These are phyloP conservation scores for Aspidiotus rigidus DNA, from an alignment of 2,888 invertebrate species.

Conservation along the genomic window DNA sequence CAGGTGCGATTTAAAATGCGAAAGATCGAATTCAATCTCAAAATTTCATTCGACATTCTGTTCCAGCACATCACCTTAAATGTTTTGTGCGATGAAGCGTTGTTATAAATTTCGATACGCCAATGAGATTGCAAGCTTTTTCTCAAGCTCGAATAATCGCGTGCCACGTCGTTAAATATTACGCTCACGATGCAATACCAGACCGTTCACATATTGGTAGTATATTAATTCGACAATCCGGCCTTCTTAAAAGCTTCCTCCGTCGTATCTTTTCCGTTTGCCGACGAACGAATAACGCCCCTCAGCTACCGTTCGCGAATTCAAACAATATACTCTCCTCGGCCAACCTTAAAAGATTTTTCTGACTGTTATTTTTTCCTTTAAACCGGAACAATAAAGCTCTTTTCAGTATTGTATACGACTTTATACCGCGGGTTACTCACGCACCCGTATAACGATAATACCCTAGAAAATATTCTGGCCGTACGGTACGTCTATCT, in stretches of 20 bases:
- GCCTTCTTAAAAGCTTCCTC: constrained; percentile 3
- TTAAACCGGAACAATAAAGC: constrained; percentile 13
- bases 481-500: background rate
- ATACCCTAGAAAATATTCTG: background rate
- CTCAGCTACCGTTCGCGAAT: background rate
- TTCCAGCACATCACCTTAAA: no score
- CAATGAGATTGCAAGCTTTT: no score
- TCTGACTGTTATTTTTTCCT: constrained; percentile 7
- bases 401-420: constrained; percentile 6
- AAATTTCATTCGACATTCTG: no score
- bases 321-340: constrained; percentile 1
- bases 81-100: no score
- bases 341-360: background rate
- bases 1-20: no score
- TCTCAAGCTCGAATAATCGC: no score
- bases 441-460: constrained; percentile 6
- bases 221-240: background rate
- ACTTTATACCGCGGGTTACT: constrained; percentile 5
- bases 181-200: no score
- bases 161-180: no score
- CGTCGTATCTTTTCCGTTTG: background rate
- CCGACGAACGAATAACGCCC: background rate
- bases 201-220: background rate
- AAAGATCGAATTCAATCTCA: no score
- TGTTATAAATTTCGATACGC: no score